phyloP scores from a whole-genome alignment of 2,888 invertebrate species.

The Drosophila eohydei region DNA sequence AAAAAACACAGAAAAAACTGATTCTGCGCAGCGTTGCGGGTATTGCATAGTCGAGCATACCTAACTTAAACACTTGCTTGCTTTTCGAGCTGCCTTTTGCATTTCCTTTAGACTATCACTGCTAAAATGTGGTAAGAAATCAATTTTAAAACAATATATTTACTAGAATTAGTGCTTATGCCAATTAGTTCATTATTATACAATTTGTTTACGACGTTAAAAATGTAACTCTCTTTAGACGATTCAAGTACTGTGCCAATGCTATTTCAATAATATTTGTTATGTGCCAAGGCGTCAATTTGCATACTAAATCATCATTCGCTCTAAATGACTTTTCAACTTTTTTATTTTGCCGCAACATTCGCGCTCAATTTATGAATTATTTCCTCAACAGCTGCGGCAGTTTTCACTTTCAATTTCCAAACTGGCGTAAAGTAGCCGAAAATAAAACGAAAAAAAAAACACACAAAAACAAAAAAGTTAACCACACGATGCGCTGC shows the following conservation, averaged over 20 bases:
- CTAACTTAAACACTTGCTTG: background rate
- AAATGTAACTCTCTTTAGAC: slow-evolving; percentile 2
- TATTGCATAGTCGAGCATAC: background rate
- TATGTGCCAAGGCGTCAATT: slow-evolving; percentile 44
- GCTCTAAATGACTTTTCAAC: slow-evolving; percentile 37
- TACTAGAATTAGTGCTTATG: background rate
- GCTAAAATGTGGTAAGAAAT: background rate
- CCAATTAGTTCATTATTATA: background rate
- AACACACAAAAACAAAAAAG: slow-evolving; percentile 23
- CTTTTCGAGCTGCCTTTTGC: background rate
- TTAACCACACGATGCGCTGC: slow-evolving; percentile 43
- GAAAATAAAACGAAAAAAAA: slow-evolving; percentile 24
- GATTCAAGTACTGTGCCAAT: slow-evolving; percentile 19
- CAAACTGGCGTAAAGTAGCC: slow-evolving; percentile 28
- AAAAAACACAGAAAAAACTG: background rate
- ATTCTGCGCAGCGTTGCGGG: background rate
- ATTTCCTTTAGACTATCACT: background rate
- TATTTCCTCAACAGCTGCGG: slow-evolving; percentile 51
- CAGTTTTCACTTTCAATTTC: slow-evolving; percentile 58
- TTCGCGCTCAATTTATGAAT: slow-evolving; percentile 49
- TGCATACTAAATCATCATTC: slow-evolving; percentile 47
- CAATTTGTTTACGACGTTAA: background rate
- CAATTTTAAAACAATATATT: background rate
- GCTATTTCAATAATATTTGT: slow-evolving; percentile 14
- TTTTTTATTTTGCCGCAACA: slow-evolving; percentile 34